Base-by-base conservation (phyloP, 2,888 invertebrate genomes). In the Eupeodes latifasciatus region DNA sequence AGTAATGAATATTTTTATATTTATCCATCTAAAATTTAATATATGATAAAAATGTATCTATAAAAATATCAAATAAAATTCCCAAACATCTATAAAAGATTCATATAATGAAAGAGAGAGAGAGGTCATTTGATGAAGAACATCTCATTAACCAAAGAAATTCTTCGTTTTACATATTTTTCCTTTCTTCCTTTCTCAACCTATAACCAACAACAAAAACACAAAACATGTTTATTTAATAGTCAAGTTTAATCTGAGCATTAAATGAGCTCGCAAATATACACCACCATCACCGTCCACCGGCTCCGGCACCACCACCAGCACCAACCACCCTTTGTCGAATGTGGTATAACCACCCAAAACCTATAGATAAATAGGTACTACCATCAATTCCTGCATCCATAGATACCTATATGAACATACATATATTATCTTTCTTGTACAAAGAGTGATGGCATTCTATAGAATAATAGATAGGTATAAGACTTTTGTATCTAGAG, bases 151-250 rank as follows among this genome's bases (percentile, higher is more conserved):
- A 14, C 59, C 14, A 49, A 66, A 27, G 47, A 49, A 19, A 14
- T 6, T 66, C 47, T 19, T 62, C 40, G 16, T 49, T 19, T 16
- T 27, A 12, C 27, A 61, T 27, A 11, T 57, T 11, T 57, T 27
- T 27, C 27, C 27, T 27, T 27, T 27, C 27, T 27, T 27, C 27
- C 27, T 27, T 27, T 27, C 27, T 27, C 27, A 27, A 27, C 27
- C 7, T 10, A 19, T 44, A 71, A 79, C 55, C 74, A 76, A 66
- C 74, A 76, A 66, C 71, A 83, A 83, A 87, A 83, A 83, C 34
- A 55, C 62, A 40, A 62, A 80, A 76, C 87, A 83, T 86, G 85
- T 87, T 87, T 87, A 83, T 87, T 87, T 80, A 87, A 87, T 77
- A 72, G 83, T 72, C 80, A 76, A 83, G 87, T 80, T 78, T 82